A percentile compares a stretch with the other conserved stretches of the same genome.
Evolutionary conservation across 2,888 invertebrate species (phyloP).

Genomic region (Acanthosoma haemorrhoidale): DNA sequence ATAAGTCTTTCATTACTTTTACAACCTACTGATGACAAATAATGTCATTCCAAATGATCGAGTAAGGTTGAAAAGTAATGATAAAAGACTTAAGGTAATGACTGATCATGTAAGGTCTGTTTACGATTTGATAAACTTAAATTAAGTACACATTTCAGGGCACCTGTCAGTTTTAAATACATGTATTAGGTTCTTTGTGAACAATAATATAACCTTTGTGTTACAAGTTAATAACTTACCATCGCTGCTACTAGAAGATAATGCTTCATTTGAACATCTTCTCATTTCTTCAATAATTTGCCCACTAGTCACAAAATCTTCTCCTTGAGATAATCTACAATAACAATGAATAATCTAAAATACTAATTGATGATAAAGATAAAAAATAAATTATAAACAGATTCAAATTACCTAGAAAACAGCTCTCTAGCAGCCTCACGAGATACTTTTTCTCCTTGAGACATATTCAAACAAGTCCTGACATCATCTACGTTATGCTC

Average conservation of each 20-base stretch:
- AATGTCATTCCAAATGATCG: too few relatives aligned
- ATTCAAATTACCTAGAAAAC: constrained; percentile 61
- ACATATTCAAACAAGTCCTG: constrained; percentile 73
- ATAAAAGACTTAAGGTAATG: too few relatives aligned
- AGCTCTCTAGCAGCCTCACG: constrained; percentile 81
- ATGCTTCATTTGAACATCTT: constrained; percentile 1
- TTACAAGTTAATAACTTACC: too few relatives aligned
- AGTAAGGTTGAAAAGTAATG: too few relatives aligned
- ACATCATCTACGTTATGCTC: constrained; percentile 69
- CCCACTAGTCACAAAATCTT: constrained; percentile 81
- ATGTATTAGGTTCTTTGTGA: too few relatives aligned
- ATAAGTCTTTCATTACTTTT: too few relatives aligned
- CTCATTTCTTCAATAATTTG: constrained; percentile 65
- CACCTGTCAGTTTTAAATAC: too few relatives aligned
- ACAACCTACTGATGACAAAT: too few relatives aligned
- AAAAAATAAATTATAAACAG: not conserved
- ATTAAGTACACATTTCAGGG: too few relatives aligned
- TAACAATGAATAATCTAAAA: not conserved
- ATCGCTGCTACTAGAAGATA: not conserved
- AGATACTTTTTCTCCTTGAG: constrained; percentile 79
- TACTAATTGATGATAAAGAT: not conserved
- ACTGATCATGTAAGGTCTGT: too few relatives aligned
- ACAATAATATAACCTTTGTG: too few relatives aligned
- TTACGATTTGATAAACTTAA: too few relatives aligned
- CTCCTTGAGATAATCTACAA: constrained; percentile 74